phyloP scores from a whole-genome alignment of 2,888 invertebrate species.

The Plagodis pulveraria region DNA sequence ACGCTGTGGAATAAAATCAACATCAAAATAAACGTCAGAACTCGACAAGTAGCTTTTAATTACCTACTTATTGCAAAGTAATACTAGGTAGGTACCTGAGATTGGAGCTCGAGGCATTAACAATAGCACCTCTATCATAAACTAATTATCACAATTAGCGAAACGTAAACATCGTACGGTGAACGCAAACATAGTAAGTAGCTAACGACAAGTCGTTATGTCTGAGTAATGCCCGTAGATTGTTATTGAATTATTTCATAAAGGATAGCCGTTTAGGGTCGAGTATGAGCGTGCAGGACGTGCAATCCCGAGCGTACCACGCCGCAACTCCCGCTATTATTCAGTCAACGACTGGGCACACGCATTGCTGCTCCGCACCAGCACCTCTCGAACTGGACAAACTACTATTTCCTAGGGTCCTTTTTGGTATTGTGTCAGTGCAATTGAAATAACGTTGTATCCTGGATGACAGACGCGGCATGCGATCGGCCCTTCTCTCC shows the following conservation, averaged over 20 bases:
- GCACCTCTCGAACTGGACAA: slow-evolving; percentile 46
- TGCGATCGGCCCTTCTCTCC: slow-evolving; percentile 19
- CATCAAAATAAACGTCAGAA: too few species aligned
- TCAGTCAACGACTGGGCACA: slow-evolving; percentile 61
- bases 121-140: slow-evolving; percentile 25
- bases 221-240: slow-evolving; percentile 34
- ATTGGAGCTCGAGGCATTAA: slow-evolving; percentile 14
- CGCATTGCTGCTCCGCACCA: slow-evolving; percentile 52
- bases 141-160: slow-evolving; percentile 22
- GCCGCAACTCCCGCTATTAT: slow-evolving; percentile 48
- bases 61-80: too few species aligned
- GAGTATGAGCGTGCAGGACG: slow-evolving; percentile 59
- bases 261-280: slow-evolving; percentile 63
- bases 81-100: background rate
- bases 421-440: slow-evolving; percentile 25
- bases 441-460: slow-evolving; percentile 12
- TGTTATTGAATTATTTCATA: slow-evolving; percentile 56
- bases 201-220: slow-evolving; percentile 27
- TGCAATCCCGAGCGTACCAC: slow-evolving; percentile 49
- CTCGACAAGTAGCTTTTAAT: too few species aligned
- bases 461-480: slow-evolving; percentile 19
- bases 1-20: too few species aligned
- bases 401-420: slow-evolving; percentile 2
- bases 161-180: slow-evolving; percentile 20
- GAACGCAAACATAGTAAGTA: slow-evolving; percentile 32